These are phyloP conservation scores for Eupithecia centaureata DNA, from an alignment of 2,888 invertebrate species.

Conservation along the genomic window DNA sequence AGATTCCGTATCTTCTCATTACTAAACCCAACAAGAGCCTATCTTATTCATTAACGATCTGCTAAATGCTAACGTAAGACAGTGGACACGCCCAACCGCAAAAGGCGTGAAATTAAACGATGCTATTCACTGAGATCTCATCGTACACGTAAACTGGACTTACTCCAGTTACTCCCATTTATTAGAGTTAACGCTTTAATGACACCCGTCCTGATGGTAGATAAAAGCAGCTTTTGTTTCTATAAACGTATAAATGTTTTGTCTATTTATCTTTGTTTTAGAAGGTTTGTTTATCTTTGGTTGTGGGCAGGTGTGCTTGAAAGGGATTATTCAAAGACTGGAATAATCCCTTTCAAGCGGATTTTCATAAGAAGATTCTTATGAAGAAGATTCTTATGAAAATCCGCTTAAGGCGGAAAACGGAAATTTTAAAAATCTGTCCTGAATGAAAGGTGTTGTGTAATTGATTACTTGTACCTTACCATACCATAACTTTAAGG, in stretches of 20 bases:
- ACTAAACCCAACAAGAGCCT: background rate
- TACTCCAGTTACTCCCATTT: conserved; percentile 53
- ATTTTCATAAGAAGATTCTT: no score
- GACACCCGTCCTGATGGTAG: conserved; percentile 36
- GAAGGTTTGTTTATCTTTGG: conserved; percentile 1
- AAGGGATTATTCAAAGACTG: no score
- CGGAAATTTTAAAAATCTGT: no score
- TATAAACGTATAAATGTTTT: conserved; percentile 20
- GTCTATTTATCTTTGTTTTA: conserved; percentile 7
- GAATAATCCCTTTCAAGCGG: no score
- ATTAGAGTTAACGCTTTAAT: conserved; percentile 55
- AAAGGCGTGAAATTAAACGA: conserved; percentile 75
- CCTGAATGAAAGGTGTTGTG: no score
- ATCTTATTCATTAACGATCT: conserved; percentile 3
- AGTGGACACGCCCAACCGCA: conserved; percentile 51
- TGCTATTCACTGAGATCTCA: conserved; percentile 63
- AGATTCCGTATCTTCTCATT: background rate
- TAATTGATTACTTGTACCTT: no score
- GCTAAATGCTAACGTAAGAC: conserved; percentile 14
- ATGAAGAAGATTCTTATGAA: no score
- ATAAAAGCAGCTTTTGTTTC: conserved; percentile 24
- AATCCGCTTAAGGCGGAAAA: no score
- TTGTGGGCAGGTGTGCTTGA: background rate
- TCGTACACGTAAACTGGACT: conserved; percentile 59
- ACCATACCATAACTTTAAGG: no score